Percentiles rank a stretch among this genome's conserved stretches.
Conservation (phyloP, 2,888 invertebrate genomes). For the Metacarcinus magister region DNA sequence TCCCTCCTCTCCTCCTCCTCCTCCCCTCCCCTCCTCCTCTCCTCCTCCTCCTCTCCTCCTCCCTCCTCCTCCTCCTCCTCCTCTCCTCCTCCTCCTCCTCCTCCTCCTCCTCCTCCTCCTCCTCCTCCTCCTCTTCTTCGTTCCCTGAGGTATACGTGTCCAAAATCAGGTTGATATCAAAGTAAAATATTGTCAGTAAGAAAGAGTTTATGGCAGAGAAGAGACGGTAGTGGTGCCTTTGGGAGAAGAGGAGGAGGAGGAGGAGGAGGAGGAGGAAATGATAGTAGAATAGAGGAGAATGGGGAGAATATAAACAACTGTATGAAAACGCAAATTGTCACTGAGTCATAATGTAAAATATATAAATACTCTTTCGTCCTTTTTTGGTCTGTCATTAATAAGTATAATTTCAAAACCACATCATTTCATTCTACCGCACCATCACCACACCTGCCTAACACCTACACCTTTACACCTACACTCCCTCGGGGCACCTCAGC, state of each 20-base stretch:
- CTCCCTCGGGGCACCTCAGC: no score
- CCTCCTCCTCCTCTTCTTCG: background rate
- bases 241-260: background rate
- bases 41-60: background rate
- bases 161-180: conserved; percentile 9
- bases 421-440: no score
- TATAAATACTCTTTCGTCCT: background rate
- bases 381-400: background rate
- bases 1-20: background rate
- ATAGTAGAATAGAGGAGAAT: no score
- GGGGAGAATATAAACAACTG: no score
- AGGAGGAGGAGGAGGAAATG: background rate
- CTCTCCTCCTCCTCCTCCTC: background rate
- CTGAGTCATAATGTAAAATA: no score
- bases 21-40: background rate
- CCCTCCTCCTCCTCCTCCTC: background rate
- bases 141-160: background rate
- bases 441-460: no score
- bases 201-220: background rate
- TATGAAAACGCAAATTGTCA: no score
- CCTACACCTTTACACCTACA: no score
- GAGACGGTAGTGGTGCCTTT: background rate
- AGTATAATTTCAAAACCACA: no score
- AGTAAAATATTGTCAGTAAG: background rate
- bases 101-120: background rate